phyloP scores from a whole-genome alignment of 2,888 invertebrate genomes.

The Troilus luridus region DNA sequence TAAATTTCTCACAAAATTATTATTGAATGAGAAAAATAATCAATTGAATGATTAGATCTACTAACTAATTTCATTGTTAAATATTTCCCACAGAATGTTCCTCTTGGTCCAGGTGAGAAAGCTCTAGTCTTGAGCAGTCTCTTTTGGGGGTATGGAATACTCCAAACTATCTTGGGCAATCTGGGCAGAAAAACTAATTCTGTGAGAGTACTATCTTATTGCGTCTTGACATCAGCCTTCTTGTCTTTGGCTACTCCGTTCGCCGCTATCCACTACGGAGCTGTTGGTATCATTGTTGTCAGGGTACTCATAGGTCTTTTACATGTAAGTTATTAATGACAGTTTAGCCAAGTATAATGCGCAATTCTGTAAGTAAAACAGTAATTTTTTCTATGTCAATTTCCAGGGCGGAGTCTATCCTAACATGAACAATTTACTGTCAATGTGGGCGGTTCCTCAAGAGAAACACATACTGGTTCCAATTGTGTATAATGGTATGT shows the following conservation, averaged over 20 bases:
- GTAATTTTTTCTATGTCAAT: not conserved
- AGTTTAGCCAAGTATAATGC: too few relatives aligned
- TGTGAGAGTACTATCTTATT: slow-evolving; percentile 71
- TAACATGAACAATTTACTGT: slow-evolving; percentile 77
- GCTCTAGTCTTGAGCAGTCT: slow-evolving; percentile 77
- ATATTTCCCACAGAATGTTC: slow-evolving; percentile 68
- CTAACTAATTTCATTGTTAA: not conserved
- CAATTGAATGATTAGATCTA: not conserved
- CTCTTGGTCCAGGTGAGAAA: slow-evolving; percentile 68
- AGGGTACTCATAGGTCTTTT: slow-evolving; percentile 82
- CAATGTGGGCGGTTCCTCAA: slow-evolving; percentile 74
- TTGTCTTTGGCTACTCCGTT: slow-evolving; percentile 78
- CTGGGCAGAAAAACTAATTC: slow-evolving; percentile 64
- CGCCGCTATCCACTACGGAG: slow-evolving; percentile 76
- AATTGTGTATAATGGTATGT: slow-evolving; percentile 6
- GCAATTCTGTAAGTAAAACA: not conserved
- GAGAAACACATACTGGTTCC: not conserved
- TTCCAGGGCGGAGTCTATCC: slow-evolving; percentile 77
- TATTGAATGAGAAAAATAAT: not conserved
- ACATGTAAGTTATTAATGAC: slow-evolving; percentile 67
- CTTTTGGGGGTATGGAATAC: slow-evolving; percentile 84
- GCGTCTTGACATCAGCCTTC: slow-evolving; percentile 75
- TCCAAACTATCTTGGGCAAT: slow-evolving; percentile 76
- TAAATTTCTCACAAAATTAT: too few relatives aligned
- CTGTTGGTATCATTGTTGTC: slow-evolving; percentile 76